phyloP scores from a whole-genome alignment of 2,888 invertebrate species.

The Hypsopygia costalis region DNA sequence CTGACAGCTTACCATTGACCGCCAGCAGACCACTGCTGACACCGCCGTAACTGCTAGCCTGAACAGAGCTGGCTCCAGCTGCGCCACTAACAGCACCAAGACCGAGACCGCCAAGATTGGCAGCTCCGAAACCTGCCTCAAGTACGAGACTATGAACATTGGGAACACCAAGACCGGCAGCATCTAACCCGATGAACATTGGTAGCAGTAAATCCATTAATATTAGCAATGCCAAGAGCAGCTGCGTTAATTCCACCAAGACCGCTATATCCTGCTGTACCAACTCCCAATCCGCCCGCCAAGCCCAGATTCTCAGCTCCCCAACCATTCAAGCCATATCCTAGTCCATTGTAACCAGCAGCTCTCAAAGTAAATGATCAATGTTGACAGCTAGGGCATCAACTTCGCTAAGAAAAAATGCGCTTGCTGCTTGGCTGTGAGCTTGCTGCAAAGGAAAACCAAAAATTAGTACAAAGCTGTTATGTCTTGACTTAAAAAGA shows the following conservation, averaged over 20 bases:
- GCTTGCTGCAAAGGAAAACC: too few relatives aligned
- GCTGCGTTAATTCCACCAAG: neutral
- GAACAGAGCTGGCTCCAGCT: too few relatives aligned
- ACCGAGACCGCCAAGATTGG: conserved; percentile 5
- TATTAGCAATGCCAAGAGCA: too few relatives aligned
- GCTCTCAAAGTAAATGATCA: neutral
- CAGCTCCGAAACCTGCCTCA: too few relatives aligned
- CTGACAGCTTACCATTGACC: conserved; percentile 29
- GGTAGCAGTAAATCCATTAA: too few relatives aligned
- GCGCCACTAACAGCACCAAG: neutral
- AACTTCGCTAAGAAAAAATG: neutral
- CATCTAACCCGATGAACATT: too few relatives aligned
- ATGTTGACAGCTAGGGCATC: neutral
- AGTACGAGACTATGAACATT: too few relatives aligned
- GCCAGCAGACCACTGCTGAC: conserved; percentile 26
- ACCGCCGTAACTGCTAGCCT: conserved; percentile 28
- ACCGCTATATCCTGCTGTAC: conserved; percentile 2
- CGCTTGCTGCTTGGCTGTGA: neutral
- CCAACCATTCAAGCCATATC: neutral
- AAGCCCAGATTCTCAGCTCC: too few relatives aligned
- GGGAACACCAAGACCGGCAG: neutral
- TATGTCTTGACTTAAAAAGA: too few relatives aligned
- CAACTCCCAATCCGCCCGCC: conserved; percentile 11
- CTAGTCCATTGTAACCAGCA: neutral
- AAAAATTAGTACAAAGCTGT: too few relatives aligned